Evolutionary conservation across 2,113 vertebrate genomes (phyloP), one percentile per base, ranked within the genome.

Genomic region (Syrmaticus mikado): DNA sequence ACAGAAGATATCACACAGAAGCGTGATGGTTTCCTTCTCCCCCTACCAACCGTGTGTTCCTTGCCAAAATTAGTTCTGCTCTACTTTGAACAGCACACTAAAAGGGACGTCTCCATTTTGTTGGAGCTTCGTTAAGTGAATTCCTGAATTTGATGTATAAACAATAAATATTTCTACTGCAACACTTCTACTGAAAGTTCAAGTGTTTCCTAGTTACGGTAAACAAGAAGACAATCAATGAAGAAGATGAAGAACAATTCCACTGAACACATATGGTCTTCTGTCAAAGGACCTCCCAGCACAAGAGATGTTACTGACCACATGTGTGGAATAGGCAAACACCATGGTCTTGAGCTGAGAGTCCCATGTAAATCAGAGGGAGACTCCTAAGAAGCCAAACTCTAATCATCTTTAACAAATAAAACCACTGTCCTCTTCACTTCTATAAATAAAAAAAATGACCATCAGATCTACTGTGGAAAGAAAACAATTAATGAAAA

Each of bases 151-250:
- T 76, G 32, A 85, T 34, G 18, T 45, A 76, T 55, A 82, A 82
- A 62, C 50, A 93, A 38, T 27, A 93, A 80, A 87, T 53, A 53
- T 53, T 53, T 53, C 52, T 10, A 57, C 21, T 34, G 58, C 53
- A 89, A 22, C 82, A 93, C 68, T n/a, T n/a, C n/a, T n/a, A n/a
- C n/a, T n/a, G n/a, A 15, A 68, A 43, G 50, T 57, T 66, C 24
- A 1, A 30, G 14, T 32, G 85, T 89, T 93, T 89, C 57, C 76
- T 78, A 86, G 92, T 57, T 77, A 82, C 60, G 78, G 73, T 78
- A 93, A 90, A 77, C 61, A 96, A 70, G 64, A 82, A 36, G 73
- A 66, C 24, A 74, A 90, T 86, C 62, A 64, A 48, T 65, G 76
- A 82, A 92, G 46, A 74, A 80, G 80, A n/a, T 71, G 65, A 94